Percentiles rank a stretch among this genome's conserved stretches.
Evolutionary conservation across 2,888 invertebrate genomes (phyloP).

Genomic region (Campoletis raptor): DNA sequence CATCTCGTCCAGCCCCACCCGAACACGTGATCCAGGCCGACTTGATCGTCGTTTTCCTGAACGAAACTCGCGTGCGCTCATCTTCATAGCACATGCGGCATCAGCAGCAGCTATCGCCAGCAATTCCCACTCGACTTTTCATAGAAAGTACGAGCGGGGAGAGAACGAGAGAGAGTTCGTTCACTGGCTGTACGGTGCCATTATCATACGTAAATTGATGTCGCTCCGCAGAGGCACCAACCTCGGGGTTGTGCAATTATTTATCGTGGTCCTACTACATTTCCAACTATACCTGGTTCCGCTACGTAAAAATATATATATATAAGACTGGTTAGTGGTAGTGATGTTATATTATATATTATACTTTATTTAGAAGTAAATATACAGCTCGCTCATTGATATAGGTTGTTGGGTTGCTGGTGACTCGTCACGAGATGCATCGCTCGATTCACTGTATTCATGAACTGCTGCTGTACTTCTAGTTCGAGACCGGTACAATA

Average conservation of each 20-base stretch:
- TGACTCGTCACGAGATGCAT: slow-evolving; percentile 49
- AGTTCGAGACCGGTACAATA: slow-evolving; percentile 42
- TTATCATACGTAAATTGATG: slow-evolving; percentile 75
- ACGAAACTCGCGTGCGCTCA: slow-evolving; percentile 58
- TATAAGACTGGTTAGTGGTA: slow-evolving; percentile 13
- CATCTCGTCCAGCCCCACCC: slow-evolving; percentile 51
- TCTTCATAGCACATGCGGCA: slow-evolving; percentile 58
- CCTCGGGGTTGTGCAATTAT: slow-evolving; percentile 71
- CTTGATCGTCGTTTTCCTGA: slow-evolving; percentile 37
- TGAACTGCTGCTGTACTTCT: slow-evolving; percentile 46
- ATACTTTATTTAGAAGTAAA: slow-evolving; percentile 59
- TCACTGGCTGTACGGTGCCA: slow-evolving; percentile 62
- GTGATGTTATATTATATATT: slow-evolving; percentile 53
- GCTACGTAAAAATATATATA: not conserved
- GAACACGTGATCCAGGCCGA: slow-evolving; percentile 26
- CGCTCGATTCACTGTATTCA: slow-evolving; percentile 56
- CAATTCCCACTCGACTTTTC: slow-evolving; percentile 70
- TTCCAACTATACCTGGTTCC: slow-evolving; percentile 54
- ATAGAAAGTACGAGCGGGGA: slow-evolving; percentile 64
- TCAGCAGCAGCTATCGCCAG: slow-evolving; percentile 64
- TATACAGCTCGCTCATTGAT: slow-evolving; percentile 18
- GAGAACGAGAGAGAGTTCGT: slow-evolving; percentile 33
- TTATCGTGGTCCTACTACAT: slow-evolving; percentile 67
- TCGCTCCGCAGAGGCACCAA: slow-evolving; percentile 65
- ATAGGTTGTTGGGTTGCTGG: slow-evolving; percentile 49